Conservation (phyloP, 2,888 invertebrate species). For the Onchidella celtica region DNA sequence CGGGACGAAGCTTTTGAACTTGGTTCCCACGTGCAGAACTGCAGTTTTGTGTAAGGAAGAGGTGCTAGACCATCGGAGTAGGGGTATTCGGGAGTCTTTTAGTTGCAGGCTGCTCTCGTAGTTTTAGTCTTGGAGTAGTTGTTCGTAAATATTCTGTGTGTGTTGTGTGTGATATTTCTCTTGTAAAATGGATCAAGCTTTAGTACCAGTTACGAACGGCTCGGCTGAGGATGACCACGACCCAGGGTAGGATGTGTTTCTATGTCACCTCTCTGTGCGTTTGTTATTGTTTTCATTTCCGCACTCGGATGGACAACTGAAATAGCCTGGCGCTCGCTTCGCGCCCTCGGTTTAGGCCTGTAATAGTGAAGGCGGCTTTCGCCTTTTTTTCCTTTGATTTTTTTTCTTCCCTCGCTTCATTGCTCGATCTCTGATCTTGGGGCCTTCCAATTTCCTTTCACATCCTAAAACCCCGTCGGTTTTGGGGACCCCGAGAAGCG, state of each 20-base stretch:
- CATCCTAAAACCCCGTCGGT: too few species aligned
- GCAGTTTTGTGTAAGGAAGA: constrained; percentile 39
- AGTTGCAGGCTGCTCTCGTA: constrained; percentile 36
- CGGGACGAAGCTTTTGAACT: constrained; percentile 33
- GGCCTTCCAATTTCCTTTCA: too few species aligned
- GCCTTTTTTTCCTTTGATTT: too few species aligned
- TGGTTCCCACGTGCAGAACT: constrained; percentile 42
- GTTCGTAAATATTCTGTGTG: constrained; percentile 32
- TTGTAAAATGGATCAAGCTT: constrained; percentile 41
- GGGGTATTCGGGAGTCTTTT: constrained; percentile 36
- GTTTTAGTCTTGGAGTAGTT: constrained; percentile 39
- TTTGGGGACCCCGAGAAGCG: background rate
- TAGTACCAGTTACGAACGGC: constrained; percentile 42
- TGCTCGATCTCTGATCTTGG: too few species aligned
- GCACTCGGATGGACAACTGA: background rate
- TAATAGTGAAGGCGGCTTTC: too few species aligned
- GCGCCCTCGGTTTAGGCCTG: too few species aligned
- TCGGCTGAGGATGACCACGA: constrained; percentile 35
- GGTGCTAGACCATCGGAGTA: constrained; percentile 18
- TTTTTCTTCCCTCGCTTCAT: too few species aligned
- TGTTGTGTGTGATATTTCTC: constrained; percentile 37
- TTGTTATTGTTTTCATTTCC: constrained; percentile 2
- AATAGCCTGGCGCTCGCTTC: background rate
- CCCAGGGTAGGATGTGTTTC: constrained; percentile 29
- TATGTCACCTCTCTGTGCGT: background rate